Percentiles rank a stretch among this genome's conserved stretches.
Conservation (phyloP, 2,797 vertebrate species). For the Danionella dracula region DNA sequence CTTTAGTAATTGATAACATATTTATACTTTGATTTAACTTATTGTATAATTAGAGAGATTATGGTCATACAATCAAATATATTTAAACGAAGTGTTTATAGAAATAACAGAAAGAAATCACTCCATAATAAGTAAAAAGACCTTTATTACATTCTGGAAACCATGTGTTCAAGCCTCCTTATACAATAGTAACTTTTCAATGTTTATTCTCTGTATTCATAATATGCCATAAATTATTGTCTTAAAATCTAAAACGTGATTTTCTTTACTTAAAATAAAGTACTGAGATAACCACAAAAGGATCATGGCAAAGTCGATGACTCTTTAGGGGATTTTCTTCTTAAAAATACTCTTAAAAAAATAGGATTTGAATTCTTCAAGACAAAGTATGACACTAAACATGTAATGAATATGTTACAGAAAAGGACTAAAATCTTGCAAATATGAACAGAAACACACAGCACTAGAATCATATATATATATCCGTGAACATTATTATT, state of each 20-base stretch:
- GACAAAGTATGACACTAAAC: conserved; percentile 68
- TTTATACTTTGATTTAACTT: no score
- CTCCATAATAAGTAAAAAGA: conserved; percentile 64
- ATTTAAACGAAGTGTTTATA: no score
- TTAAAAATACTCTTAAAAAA: conserved; percentile 79
- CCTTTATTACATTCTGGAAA: conserved; percentile 79
- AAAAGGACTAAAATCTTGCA: conserved; percentile 64
- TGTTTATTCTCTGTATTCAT: conserved; percentile 62
- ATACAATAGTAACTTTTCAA: conserved; percentile 68
- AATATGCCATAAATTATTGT: conserved; percentile 78
- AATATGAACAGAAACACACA: conserved; percentile 55
- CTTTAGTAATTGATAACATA: no score
- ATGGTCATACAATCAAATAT: no score
- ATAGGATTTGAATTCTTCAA: conserved; percentile 85
- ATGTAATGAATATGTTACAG: conserved; percentile 47
- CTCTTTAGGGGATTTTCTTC: conserved; percentile 59
- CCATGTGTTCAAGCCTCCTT: conserved; percentile 70
- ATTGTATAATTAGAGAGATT: no score
- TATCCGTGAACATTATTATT: conserved; percentile 40
- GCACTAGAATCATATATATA: conserved; percentile 62
- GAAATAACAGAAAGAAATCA: conserved; percentile 8
- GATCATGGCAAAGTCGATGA: conserved; percentile 64
- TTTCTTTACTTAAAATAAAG: conserved; percentile 56
- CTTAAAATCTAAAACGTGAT: conserved; percentile 72
- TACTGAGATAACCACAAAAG: conserved; percentile 59